Conservation (phyloP, 2,113 vertebrate species). For the Dasyornis broadbenti region DNA sequence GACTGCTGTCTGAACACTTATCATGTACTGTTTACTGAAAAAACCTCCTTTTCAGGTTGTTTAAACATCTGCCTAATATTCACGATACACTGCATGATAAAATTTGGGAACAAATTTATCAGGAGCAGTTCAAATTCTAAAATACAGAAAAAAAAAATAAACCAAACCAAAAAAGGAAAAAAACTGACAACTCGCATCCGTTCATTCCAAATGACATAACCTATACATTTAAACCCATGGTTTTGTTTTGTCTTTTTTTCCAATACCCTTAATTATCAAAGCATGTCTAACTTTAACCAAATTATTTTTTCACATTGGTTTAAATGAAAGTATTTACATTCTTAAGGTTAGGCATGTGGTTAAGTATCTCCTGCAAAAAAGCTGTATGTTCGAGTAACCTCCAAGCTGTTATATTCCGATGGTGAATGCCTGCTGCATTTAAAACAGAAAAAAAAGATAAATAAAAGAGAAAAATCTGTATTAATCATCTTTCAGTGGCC, state of each 20-base stretch:
- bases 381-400: conserved; percentile 23
- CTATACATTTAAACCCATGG: not conserved
- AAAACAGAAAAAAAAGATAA: conserved; percentile 20
- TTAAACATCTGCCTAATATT: not conserved
- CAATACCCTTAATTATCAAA: not conserved
- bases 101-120: not conserved
- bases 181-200: not conserved
- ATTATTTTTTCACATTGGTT: conserved; percentile 18
- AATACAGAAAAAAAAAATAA: not conserved
- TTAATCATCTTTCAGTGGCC: conserved; percentile 39
- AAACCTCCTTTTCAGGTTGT: not conserved
- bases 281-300: conserved; percentile 39
- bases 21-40: not conserved
- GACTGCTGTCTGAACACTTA: not conserved
- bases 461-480: conserved; percentile 49
- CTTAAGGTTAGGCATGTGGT: conserved; percentile 29
- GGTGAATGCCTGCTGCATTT: conserved; percentile 40
- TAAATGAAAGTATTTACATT: conserved; percentile 28
- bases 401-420: conserved; percentile 1
- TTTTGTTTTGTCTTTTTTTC: conserved; percentile 9
- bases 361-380: conserved; percentile 27
- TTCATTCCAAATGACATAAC: conserved; percentile 10
- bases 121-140: not conserved
- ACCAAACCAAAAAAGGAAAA: not conserved
- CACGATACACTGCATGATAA: not conserved